Base-by-base conservation (phyloP, 1,140 invertebrate species). In the Leptestheria dahalacensis region DNA sequence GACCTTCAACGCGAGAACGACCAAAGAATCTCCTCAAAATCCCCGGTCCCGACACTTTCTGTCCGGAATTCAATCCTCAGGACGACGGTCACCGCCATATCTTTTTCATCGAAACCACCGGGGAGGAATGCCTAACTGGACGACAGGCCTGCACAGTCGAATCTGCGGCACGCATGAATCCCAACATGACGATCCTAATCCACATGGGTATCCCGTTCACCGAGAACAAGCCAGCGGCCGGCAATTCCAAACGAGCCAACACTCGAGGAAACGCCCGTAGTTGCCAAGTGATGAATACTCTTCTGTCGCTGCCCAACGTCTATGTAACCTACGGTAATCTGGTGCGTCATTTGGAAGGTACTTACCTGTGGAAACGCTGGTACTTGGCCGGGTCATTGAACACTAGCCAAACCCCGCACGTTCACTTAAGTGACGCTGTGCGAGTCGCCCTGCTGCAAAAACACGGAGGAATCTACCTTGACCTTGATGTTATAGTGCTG, bases 381-480 rank as follows among this genome's bases (percentile, higher is more conserved):
- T 41, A 52, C 33, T 33, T 20, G 26, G 26, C 24, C 24, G 51
- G 58, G 20, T 21, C 49, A n/a, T 33, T 50, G 28, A 21, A 52
- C 18, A 29, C 9, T 11, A 52, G 58, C 18, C 12, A 29, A 6
- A 51, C 26, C 21, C 10, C 61, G 51, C 63, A 76, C 60, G 77
- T 79, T 63, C 76, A 86, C 71, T 76, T 82, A 62, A 79, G 78
- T n/a, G 83, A 86, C 66, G 74, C 85, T 18, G 65, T 87, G 26
- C 74, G 85, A 60, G 86, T 81, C 62, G 64, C 86, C 10, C 81
- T 82, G 0, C 68, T 88, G 0, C 86, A 81, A 75, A 86, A 85
- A 66, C 86, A 78, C 61, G 83, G 84, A 28, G 86, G 86, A 0
- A 80, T 85, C 46, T 88, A 88, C 68, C 68, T 88, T 29, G 86